Conservation (phyloP, 1,140 invertebrate species). For the Ostrea denselamellosa region DNA sequence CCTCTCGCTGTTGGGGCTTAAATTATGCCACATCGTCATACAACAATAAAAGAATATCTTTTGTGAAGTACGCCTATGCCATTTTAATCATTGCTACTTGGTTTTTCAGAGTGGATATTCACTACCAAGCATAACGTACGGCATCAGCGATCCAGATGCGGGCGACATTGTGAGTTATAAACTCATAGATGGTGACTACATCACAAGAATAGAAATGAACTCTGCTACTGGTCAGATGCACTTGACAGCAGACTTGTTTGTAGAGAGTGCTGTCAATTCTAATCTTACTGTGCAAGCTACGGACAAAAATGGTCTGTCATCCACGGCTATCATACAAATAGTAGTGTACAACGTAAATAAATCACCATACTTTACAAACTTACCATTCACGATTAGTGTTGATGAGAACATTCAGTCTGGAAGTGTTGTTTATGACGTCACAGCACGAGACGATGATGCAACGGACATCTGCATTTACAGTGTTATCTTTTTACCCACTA, state of each 20-base stretch:
- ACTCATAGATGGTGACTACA: neutral
- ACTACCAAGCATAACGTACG: neutral
- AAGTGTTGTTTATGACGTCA: constrained; percentile 21
- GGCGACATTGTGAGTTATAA: neutral
- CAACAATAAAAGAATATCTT: no score
- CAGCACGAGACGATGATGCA: constrained; percentile 11
- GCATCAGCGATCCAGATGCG: neutral
- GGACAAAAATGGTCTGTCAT: neutral
- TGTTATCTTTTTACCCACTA: neutral
- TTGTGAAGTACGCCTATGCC: no score
- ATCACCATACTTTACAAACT: neutral
- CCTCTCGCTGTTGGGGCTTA: no score
- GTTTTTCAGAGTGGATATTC: neutral
- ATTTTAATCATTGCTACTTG: no score
- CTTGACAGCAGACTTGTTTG: neutral
- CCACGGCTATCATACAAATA: neutral
- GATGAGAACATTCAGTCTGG: neutral
- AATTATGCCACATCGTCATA: no score
- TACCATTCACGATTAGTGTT: neutral
- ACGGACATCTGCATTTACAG: neutral
- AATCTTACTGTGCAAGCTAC: neutral
- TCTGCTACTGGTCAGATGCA: constrained; percentile 7
- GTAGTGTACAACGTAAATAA: neutral
- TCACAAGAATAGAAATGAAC: constrained; percentile 11
- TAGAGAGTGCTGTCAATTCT: neutral